A percentile compares a stretch with the other conserved stretches of the same genome.
Evolutionary conservation across 2,797 vertebrate genomes (phyloP).

Genomic region (Simalia tracyae): DNA sequence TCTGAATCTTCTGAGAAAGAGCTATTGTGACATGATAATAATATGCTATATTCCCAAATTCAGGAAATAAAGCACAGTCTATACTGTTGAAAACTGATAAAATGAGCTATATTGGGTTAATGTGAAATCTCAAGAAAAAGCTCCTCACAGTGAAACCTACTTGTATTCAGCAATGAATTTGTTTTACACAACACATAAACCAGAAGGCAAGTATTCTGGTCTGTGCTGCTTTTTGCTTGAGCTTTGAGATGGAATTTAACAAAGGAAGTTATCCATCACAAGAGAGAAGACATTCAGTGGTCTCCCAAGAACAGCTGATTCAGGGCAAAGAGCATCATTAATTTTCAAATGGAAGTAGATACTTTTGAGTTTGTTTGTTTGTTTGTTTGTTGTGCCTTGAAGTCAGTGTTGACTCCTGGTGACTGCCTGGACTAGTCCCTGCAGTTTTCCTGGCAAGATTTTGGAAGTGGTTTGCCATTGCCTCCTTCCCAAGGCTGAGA

Average conservation of each 20-base stretch:
- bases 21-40: not conserved
- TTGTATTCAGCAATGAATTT: not conserved
- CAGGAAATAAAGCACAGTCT: not conserved
- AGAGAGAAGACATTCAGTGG: not conserved
- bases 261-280: slow-evolving; percentile 18
- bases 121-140: not conserved
- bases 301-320: slow-evolving; percentile 12
- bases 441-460: too few species aligned
- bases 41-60: not conserved
- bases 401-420: too few species aligned
- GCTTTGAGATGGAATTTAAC: slow-evolving; percentile 23
- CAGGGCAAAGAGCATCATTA: slow-evolving; percentile 31
- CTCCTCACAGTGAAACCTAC: rapidly evolving
- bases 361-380: slow-evolving; percentile 21
- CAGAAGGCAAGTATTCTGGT: not conserved
- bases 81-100: not conserved
- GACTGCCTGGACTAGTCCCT: too few species aligned
- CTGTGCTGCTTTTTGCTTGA: slow-evolving; percentile 23
- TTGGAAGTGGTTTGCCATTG: too few species aligned
- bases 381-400: too few species aligned
- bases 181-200: not conserved
- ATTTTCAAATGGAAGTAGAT: slow-evolving; percentile 21
- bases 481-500: too few species aligned
- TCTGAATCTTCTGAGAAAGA: not conserved
- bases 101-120: not conserved